Conservation (phyloP, 2,797 vertebrate species). For the Gallirallus australis region DNA sequence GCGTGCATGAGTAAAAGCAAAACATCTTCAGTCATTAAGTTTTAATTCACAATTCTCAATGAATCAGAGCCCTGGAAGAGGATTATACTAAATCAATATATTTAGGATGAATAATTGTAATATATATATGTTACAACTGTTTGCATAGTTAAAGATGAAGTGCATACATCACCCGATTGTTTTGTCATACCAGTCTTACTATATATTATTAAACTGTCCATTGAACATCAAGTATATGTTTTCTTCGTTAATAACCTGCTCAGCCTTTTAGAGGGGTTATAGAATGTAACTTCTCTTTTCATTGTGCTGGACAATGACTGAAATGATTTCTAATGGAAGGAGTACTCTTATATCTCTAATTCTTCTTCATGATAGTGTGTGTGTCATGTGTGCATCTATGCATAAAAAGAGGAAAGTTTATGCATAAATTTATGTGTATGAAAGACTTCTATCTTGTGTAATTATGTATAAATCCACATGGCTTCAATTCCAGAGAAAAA, state of each 20-base stretch:
- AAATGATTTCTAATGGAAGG: neutral
- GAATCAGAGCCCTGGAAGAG: neutral
- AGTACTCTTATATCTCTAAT: neutral
- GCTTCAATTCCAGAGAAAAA: rapidly evolving
- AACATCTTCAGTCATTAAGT: neutral
- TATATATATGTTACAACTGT: neutral
- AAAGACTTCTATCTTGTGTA: neutral
- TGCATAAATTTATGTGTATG: neutral
- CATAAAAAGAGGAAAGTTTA: neutral
- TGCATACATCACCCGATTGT: neutral
- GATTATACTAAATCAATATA: neutral
- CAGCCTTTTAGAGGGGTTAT: neutral
- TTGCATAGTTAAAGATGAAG: neutral
- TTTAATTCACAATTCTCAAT: neutral
- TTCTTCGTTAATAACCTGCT: neutral
- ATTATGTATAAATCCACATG: neutral
- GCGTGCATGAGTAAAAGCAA: rapidly evolving
- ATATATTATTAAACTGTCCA: neutral
- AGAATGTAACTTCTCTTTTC: neutral
- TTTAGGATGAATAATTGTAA: neutral
- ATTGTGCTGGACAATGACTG: neutral
- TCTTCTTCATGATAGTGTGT: neutral
- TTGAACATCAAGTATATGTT: neutral
- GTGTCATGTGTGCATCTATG: neutral
- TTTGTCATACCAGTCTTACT: neutral